phyloP scores from a whole-genome alignment of 1,140 invertebrate species.

The Phocides pigmalion region DNA sequence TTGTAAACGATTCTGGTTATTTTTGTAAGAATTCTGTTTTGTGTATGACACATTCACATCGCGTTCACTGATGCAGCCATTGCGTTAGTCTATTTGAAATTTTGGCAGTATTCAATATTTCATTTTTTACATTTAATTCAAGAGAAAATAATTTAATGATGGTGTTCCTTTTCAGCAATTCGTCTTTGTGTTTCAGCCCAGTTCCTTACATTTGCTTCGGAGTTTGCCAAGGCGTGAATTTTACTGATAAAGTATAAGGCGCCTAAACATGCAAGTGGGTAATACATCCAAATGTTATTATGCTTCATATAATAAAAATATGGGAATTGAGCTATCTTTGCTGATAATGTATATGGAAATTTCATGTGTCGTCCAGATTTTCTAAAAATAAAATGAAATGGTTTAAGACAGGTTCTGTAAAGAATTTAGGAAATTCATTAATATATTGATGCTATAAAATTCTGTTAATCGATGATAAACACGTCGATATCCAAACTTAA shows the following conservation, averaged over 20 bases:
- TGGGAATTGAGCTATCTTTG: conserved; percentile 90
- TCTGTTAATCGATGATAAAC: too few species aligned
- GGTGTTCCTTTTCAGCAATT: conserved; percentile 77
- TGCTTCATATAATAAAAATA: conserved; percentile 85
- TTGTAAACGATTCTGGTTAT: too few species aligned
- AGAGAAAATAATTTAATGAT: conserved; percentile 49
- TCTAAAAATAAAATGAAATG: conserved; percentile 47
- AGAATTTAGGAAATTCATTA: too few species aligned
- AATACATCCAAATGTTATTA: conserved; percentile 86
- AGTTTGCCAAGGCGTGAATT: conserved; percentile 85
- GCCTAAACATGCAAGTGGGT: conserved; percentile 69
- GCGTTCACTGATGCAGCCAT: too few species aligned
- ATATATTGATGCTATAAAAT: too few species aligned
- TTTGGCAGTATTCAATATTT: too few species aligned
- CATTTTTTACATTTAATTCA: not conserved
- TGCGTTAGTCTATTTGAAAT: too few species aligned
- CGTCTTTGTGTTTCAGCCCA: conserved; percentile 86
- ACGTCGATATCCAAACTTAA: too few species aligned
- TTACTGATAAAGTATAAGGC: conserved; percentile 85
- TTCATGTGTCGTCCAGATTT: conserved; percentile 86
- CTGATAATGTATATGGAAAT: conserved; percentile 88
- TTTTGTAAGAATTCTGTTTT: too few species aligned
- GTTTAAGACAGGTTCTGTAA: too few species aligned
- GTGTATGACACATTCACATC: too few species aligned
- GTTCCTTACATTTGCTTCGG: conserved; percentile 85